Percentiles rank a stretch among this genome's conserved stretches.
Evolutionary conservation across 1,140 invertebrate genomes (phyloP).

Genomic region (Trichonephila clavipes): DNA sequence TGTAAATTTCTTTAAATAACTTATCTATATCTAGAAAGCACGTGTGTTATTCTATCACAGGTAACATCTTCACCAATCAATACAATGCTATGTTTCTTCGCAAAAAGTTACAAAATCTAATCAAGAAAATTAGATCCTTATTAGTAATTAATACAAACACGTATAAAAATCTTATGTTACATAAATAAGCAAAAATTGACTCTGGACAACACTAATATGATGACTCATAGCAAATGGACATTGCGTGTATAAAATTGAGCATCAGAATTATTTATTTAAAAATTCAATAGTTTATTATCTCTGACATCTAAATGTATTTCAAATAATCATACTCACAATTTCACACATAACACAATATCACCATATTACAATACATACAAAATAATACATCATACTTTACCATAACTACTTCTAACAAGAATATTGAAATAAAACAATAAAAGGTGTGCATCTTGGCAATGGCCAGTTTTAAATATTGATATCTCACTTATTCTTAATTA

Average conservation of each 20-base stretch:
- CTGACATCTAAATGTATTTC: no score
- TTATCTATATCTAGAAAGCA: neutral
- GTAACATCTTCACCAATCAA: neutral
- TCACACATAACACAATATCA: no score
- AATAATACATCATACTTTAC: no score
- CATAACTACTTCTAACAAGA: no score
- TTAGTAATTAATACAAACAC: neutral
- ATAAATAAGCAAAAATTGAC: neutral
- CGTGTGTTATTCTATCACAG: conserved; percentile 9
- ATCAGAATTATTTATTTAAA: neutral
- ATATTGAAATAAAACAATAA: no score
- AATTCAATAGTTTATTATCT: neutral
- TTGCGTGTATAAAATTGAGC: conserved; percentile 3
- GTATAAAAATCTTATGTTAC: neutral
- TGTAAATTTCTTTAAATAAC: neutral
- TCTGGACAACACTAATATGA: neutral
- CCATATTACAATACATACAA: no score
- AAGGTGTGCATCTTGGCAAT: no score
- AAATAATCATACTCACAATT: no score
- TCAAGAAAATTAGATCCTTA: neutral
- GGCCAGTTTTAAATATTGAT: no score
- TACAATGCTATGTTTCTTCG: neutral
- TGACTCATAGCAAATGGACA: neutral
- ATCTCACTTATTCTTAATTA: no score
- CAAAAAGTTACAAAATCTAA: neutral